phyloP scores from a whole-genome alignment of 2,113 vertebrate genomes.

The Eurypyga helias region DNA sequence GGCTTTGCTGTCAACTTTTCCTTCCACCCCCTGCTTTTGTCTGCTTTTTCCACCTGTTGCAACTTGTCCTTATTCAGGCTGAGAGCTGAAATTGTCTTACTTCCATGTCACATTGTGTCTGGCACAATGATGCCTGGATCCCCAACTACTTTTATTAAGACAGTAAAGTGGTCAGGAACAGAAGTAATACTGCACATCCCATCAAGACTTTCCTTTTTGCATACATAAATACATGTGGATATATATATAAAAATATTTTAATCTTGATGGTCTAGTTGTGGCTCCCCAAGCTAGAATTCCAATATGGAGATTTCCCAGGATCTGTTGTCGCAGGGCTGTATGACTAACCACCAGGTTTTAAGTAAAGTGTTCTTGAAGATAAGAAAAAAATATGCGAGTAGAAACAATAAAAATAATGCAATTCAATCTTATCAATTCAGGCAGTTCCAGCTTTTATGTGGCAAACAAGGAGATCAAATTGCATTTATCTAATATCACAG shows the following conservation, averaged over 20 bases:
- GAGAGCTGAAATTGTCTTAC: conserved; percentile 3
- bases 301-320: not conserved
- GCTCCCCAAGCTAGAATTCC: not conserved
- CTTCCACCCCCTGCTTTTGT: conserved; percentile 41
- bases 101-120: not conserved
- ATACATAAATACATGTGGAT: rapidly evolving
- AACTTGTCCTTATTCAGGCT: conserved; percentile 6
- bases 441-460: conserved; percentile 66
- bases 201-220: not conserved
- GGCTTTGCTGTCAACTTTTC: conserved; percentile 22
- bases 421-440: conserved; percentile 70
- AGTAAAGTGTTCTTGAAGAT: conserved; percentile 56
- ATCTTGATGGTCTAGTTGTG: not conserved
- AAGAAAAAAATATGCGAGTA: conserved; percentile 42
- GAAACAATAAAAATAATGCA: conserved; percentile 66
- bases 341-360: not conserved
- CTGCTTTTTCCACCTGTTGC: conserved; percentile 48
- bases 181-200: not conserved
- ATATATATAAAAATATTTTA: not conserved
- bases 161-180: not conserved
- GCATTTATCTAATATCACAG: conserved; percentile 71
- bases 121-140: not conserved
- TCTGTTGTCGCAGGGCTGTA: not conserved
- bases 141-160: not conserved
- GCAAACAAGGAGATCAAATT: conserved; percentile 71